phyloP scores from a whole-genome alignment of 2,797 vertebrate genomes.

The Selene dorsalis region DNA sequence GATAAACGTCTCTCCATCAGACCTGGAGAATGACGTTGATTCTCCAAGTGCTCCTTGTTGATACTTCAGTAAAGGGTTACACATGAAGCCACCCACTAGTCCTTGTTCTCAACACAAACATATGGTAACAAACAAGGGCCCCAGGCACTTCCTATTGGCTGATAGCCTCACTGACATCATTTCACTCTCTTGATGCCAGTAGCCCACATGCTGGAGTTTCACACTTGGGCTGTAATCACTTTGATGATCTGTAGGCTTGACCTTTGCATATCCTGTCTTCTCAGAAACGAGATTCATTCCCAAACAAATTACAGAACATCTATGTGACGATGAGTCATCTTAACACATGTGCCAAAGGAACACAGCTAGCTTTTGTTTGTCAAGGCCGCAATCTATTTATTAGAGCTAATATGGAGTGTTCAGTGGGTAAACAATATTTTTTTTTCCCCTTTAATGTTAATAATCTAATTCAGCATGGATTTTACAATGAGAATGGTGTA shows the following conservation, averaged over 20 bases:
- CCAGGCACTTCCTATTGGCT: constrained; percentile 75
- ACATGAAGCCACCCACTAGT: constrained; percentile 59
- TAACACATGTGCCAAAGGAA: constrained; percentile 1
- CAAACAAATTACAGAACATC: constrained; percentile 9
- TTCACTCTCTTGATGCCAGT: constrained; percentile 63
- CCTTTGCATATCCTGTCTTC: constrained; percentile 45
- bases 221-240: constrained; percentile 64
- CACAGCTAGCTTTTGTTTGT: not conserved
- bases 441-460: not conserved
- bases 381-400: not conserved
- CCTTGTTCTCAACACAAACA: constrained; percentile 74
- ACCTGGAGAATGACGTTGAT: constrained; percentile 52
- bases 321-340: constrained; percentile 24
- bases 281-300: constrained; percentile 14
- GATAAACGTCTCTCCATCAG: constrained; percentile 24
- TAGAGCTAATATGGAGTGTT: not conserved
- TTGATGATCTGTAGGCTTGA: constrained; percentile 61
- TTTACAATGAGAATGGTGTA: constrained; percentile 25
- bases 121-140: constrained; percentile 78
- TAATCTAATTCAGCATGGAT: not conserved
- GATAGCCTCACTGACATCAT: constrained; percentile 70
- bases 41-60: constrained; percentile 34
- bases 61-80: constrained; percentile 50
- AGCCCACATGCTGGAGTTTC: constrained; percentile 66
- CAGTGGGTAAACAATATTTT: not conserved